Evolutionary conservation across 2,113 vertebrate genomes (phyloP), one percentile per base, ranked within the genome.

Genomic region (Phylloscopus whistleri): DNA sequence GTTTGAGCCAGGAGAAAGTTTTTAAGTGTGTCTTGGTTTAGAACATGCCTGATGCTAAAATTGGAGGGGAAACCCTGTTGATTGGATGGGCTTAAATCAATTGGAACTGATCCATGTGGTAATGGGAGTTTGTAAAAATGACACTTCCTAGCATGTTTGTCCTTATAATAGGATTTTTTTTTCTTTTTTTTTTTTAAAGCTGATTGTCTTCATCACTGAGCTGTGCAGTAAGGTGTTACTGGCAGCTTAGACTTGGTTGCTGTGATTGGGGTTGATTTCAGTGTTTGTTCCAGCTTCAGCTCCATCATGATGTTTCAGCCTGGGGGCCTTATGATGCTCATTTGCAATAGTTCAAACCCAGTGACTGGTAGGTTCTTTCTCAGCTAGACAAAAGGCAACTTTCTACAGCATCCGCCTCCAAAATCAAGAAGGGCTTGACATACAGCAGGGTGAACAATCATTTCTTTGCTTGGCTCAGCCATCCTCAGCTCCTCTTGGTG

Each of bases 1-100:
- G 10, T 84, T 89, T 91, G 89, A 82, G 68, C 49, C 49, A 67
- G 43, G n/a, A 79, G 63, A 88, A 95, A 92, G n/a, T 68, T 86
- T 69, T 69, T 59, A 86, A 62, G 19, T 7, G 46, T 30, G 31
- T 24, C 59, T 87, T 7, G 5, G 16, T 81, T 76, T 76, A 81
- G 87, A 77, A 69, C 31, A 67, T 11, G 30, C 78, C 86, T 88
- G 39, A 35, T 87, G 28, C 46, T 81, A 59, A 78, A 91, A 63
- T 30, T 62, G 62, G 48, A 62, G 35, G 69, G 52, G 52, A 84
- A 85, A 72, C 11, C 11, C 35, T 59, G 31, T 56, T 86, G 49
- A 3, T 78, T 64, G 67, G 27, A 44, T 68, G 20, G 72, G n/a
- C 73, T 92, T 66, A 53, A 72, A 81, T 81, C 39, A 78, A 9